Evolutionary conservation across 2,888 invertebrate genomes (phyloP).

Genomic region (Serrognathus titanus): DNA sequence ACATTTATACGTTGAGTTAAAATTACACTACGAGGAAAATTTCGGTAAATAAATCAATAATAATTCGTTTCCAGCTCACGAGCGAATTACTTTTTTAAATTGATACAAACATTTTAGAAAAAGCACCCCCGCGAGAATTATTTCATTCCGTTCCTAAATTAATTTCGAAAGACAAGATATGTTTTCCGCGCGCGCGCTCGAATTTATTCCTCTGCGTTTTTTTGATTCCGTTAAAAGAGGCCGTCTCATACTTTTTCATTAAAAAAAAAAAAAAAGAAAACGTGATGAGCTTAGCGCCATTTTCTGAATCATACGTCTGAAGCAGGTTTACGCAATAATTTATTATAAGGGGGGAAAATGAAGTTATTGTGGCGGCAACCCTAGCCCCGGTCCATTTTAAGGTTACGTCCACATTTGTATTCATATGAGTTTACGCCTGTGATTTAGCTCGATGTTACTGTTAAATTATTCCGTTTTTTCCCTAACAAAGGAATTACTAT

Average conservation of each 20-base stretch:
- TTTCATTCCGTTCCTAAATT: neutral
- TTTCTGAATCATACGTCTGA: conserved; percentile 15
- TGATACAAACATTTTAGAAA: no score
- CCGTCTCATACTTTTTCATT: neutral
- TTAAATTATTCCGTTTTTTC: conserved; percentile 12
- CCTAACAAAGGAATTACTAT: conserved; percentile 3
- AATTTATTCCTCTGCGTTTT: neutral
- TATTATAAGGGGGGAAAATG: conserved; percentile 14
- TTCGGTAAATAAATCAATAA: no score
- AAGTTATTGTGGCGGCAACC: conserved; percentile 11
- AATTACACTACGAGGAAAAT: no score
- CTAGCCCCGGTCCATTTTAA: conserved; percentile 4
- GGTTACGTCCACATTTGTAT: conserved; percentile 15
- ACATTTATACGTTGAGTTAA: no score
- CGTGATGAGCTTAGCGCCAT: neutral
- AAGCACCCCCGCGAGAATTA: no score
- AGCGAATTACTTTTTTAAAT: no score
- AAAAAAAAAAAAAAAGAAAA: neutral
- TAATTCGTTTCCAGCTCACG: no score
- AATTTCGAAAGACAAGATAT: neutral
- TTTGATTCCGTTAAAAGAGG: neutral
- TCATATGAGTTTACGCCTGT: conserved; percentile 12
- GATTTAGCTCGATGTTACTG: conserved; percentile 17
- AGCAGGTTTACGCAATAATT: conserved; percentile 18
- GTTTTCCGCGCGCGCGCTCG: neutral